Base-by-base conservation (phyloP, 2,888 invertebrate species). In the Eilema depressum region DNA sequence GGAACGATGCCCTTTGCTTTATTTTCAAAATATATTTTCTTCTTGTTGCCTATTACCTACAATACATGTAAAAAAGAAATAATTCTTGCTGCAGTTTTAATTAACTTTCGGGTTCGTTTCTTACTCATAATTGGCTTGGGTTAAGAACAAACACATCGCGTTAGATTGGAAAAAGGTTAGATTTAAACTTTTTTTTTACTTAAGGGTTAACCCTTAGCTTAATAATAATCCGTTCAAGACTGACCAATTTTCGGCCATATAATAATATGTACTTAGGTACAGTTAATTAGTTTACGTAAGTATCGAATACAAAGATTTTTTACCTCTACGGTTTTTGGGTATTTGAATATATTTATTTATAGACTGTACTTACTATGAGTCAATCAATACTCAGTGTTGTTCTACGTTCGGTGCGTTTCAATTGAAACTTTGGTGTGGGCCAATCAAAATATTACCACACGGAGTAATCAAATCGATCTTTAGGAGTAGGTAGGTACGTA, bases 21-120 rank as follows among this genome's bases (percentile, higher is more conserved):
- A 73, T 94, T 96, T 78, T 94, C 93, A 14, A 91, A 83, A 85
- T 96, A 97, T 63, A 93, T 95, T 74, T 96, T 95, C 82, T 96
- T 97, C 87, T 97, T 97, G 71, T 88, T 92, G 82, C 96, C 95
- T 83, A 97, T 96, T 0, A 96, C 96, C 96, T 94, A 23, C 37
- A 56, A 41, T 17, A 17, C 14, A 47, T 4, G 4, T 53, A 17
- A 47, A 26, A 53, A 28, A 62, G 3, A n/a, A 5, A 33, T 33
- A 4, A 62, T n/a, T 28, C 14, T 17, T 60, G 25, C 17, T 2
- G 2, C 17, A 14, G 28, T 23, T 28, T 23, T 28, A 1, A 20
- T 25, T 14, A 17, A 37, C 10, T 33, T 33, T 3, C 33, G 33
- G 10, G 4, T 28, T 5, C 5, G 5, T 28, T 28, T 28, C 2